Base-by-base conservation (phyloP, 2,888 invertebrate species). In the Coenonympha arcania region DNA sequence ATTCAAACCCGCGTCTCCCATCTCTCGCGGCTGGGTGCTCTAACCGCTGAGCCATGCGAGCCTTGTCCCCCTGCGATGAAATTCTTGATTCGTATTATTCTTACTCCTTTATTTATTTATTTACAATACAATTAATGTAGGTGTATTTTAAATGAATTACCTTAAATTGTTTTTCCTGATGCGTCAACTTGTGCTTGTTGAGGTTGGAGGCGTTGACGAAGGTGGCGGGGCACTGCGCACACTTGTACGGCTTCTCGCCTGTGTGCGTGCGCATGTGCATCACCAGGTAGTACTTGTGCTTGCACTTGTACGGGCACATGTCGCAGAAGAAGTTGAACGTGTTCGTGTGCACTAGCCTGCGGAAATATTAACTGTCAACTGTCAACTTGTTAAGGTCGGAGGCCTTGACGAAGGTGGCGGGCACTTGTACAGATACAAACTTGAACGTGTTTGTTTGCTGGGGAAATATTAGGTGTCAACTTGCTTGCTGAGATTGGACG, bases 201-300 rank as follows among this genome's bases (percentile, higher is more conserved):
- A 91, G 77, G 68, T 91, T 90, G 11, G 90, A 90, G 3, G 89
- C 88, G 64, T 90, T 90, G 58, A 89, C 89, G 65, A 91, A 91
- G 15, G 87, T 88, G 15, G 88, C 82, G 2, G 87, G 83, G 62
- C 91, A 91, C 52, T 87, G 73, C 28, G 69, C 51, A 42, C 86
- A 86, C 60, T 79, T 79, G 66, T 86, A 84, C 0, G 86, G 86
- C 61, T 85, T 85, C 66, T 85, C 86, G 0, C 86, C 86, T 0
- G 86, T 85, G 60, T 86, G 86, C 0, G 86, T 85, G 60, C 87
- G 74, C 91, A 91, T 71, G 71, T 86, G 82, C 88, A 90, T 65
- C 62, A 86, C 86, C 33, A 86, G 65, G 63, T 86, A 86, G 61
- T 86, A 84, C 66, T 86, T 86, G 65, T 86, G 81, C 64, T 86